Evolutionary conservation across 2,888 invertebrate species (phyloP), one percentile per base, ranked within the genome.

Genomic region (Drosophila pseudotalamancana): DNA sequence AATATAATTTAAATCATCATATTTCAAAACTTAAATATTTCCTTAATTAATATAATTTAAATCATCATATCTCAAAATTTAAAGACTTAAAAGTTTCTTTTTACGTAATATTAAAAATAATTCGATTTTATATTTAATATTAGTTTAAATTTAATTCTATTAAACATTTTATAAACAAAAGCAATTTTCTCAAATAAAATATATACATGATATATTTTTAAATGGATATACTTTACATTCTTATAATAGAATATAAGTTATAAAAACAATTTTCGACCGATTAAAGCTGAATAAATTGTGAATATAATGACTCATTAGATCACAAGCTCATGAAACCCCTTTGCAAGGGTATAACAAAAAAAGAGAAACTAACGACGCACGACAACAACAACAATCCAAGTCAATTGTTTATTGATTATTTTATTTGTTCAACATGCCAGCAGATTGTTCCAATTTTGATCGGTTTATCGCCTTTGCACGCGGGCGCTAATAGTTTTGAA

Each of bases 371-470:
- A 43, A 25, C 51, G 56, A 70, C 71, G 51, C 63, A 46, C 63
- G 50, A 60, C 54, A 45, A 50, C 23, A 35, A 40, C 25, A 32
- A 51, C 35, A 50, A 43, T n/a, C n/a, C 43, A 57, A 35, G 39
- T 50, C 57, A 72, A 63, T 68, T 73, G 69, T 60, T 63, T 60
- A 55, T 69, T 69, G 63, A 70, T 59, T 64, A 68, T 59, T 73
- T 70, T 45, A 63, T 73, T 62, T 73, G 68, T 34, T 71, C 29
- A 70, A 64, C 64, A 64, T 69, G 69, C 63, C 32, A 39, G 69
- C 65, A 56, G 65, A 78, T 65, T 81, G 80, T 82, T 81, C 80
- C 80, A 82, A 76, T 85, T 81, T 81, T 82, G 72, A 81, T 85
- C 83, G 83, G 76, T 79, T 76, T 81, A 85, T 78, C 72, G 72